phyloP scores from a whole-genome alignment of 2,888 invertebrate genomes.

The Agriopis marginaria region DNA sequence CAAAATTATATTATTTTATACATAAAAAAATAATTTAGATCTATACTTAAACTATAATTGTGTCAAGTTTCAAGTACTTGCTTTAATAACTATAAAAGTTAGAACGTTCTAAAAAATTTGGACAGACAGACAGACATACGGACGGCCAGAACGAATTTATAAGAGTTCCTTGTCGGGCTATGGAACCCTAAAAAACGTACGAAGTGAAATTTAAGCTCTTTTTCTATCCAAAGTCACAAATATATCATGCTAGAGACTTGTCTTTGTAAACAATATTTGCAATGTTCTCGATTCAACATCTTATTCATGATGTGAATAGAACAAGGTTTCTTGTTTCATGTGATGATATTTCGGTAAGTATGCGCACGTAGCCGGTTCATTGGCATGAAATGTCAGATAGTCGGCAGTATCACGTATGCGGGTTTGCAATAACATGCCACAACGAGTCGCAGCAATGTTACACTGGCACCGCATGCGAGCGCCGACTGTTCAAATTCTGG shows the following conservation, averaged over 20 bases:
- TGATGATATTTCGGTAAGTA: slow-evolving; percentile 68
- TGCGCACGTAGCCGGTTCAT: slow-evolving; percentile 78
- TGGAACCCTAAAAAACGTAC: too few species aligned
- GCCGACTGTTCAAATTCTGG: slow-evolving; percentile 79
- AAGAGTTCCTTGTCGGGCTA: too few species aligned
- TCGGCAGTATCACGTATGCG: slow-evolving; percentile 79
- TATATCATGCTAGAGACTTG: background rate
- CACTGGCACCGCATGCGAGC: slow-evolving; percentile 77
- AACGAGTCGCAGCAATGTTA: slow-evolving; percentile 82
- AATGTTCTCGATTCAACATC: slow-evolving; percentile 46
- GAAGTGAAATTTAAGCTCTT: too few species aligned
- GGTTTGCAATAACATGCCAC: slow-evolving; percentile 86
- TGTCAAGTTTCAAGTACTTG: too few species aligned
- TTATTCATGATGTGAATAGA: slow-evolving; percentile 53
- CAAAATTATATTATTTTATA: too few species aligned
- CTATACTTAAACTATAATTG: too few species aligned
- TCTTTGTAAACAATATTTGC: slow-evolving; percentile 40
- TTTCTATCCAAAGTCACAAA: too few species aligned
- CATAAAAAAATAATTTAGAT: too few species aligned
- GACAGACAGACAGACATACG: too few species aligned
- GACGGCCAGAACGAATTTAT: too few species aligned
- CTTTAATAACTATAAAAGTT: too few species aligned
- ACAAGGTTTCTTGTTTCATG: slow-evolving; percentile 63
- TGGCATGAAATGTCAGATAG: slow-evolving; percentile 84
- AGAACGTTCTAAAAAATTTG: too few species aligned